Evolutionary conservation across 2,797 vertebrate species (phyloP).

Genomic region (Microchirus variegatus): DNA sequence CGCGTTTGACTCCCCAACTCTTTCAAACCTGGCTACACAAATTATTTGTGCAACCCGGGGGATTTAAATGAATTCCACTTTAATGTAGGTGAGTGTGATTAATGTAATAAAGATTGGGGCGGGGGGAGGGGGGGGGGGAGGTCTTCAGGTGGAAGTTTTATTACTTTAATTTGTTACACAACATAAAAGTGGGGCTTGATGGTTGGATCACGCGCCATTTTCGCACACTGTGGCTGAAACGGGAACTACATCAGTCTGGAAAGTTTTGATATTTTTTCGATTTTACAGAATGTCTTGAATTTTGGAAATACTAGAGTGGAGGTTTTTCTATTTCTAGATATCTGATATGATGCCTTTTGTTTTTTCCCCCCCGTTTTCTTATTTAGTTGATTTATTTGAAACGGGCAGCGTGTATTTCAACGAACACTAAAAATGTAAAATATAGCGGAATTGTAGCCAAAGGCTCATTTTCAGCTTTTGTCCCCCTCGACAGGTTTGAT

Average conservation of each 20-base stretch:
- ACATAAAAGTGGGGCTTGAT: constrained; percentile 5
- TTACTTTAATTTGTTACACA: constrained; percentile 21
- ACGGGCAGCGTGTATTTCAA: no score
- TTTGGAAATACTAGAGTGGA: not conserved
- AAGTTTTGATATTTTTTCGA: constrained; percentile 7
- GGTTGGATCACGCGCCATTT: not conserved
- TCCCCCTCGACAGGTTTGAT: no score
- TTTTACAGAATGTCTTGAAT: no score
- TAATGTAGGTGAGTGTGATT: constrained; percentile 64
- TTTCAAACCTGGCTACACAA: constrained; percentile 78
- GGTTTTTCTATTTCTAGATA: not conserved
- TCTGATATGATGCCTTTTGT: no score
- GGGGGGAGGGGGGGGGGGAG: constrained; percentile 10
- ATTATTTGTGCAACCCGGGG: constrained; percentile 75
- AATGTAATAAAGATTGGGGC: constrained; percentile 45
- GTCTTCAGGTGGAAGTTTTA: constrained; percentile 15
- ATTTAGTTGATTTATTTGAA: no score
- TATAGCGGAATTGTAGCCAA: no score
- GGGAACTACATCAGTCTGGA: not conserved
- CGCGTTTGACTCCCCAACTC: constrained; percentile 78
- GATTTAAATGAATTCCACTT: constrained; percentile 74
- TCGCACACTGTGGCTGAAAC: constrained; percentile 1
- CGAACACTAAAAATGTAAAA: no score
- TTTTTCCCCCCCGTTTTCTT: no score
- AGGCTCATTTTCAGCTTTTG: no score